A percentile compares a stretch with the other conserved stretches of the same genome.
Conservation (phyloP, 2,797 vertebrate genomes). For the Microctenopoma steveboyesi region DNA sequence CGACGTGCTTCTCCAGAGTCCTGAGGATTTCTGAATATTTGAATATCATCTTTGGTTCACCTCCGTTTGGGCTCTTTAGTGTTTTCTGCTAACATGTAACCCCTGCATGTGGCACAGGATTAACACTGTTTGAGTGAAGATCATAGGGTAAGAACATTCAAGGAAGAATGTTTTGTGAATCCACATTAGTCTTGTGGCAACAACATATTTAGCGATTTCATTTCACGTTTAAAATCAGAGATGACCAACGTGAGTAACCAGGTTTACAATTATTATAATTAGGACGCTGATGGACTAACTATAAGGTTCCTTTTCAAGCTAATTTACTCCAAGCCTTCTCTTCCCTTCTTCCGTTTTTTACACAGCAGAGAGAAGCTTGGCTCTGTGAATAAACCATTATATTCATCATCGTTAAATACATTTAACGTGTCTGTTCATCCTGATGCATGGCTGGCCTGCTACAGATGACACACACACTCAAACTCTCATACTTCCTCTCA, state of each 20-base stretch:
- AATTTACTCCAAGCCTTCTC: background rate
- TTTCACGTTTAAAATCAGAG: constrained; percentile 2
- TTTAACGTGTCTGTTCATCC: constrained; percentile 65
- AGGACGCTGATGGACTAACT: background rate
- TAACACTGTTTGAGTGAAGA: constrained; percentile 55
- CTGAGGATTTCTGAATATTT: constrained; percentile 62
- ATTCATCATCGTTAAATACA: constrained; percentile 81
- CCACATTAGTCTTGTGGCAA: constrained; percentile 2
- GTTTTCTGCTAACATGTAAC: constrained; percentile 46
- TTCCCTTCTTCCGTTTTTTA: background rate
- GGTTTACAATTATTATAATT: background rate
- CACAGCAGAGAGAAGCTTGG: constrained; percentile 34
- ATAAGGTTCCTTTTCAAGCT: background rate
- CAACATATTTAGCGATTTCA: background rate
- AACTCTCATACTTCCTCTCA: constrained; percentile 54
- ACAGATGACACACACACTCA: constrained; percentile 56
- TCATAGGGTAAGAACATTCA: constrained; percentile 20
- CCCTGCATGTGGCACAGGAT: constrained; percentile 45
- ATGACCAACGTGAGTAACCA: background rate
- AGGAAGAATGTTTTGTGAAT: constrained; percentile 14
- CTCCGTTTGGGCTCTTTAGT: constrained; percentile 26
- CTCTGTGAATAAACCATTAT: constrained; percentile 36
- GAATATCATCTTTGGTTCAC: constrained; percentile 60
- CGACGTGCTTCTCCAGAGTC: constrained; percentile 31
- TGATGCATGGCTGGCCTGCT: constrained; percentile 75